phyloP scores from a whole-genome alignment of 2,888 invertebrate genomes.

The Phragmatobia fuliginosa region DNA sequence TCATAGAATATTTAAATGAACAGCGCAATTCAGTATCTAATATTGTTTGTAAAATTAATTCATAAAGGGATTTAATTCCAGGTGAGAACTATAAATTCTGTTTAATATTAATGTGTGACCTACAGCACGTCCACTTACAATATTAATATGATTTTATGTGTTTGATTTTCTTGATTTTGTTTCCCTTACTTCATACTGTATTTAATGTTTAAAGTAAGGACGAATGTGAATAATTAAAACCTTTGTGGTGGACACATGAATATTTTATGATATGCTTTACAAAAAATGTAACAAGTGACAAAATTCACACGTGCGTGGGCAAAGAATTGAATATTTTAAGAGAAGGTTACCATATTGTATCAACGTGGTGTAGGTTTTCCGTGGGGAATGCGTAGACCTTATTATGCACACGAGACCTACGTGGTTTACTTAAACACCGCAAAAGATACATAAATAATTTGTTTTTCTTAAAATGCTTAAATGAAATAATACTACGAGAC shows the following conservation, averaged over 20 bases:
- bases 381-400: not conserved
- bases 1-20: not conserved
- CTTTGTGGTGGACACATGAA: not conserved
- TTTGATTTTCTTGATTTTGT: not conserved
- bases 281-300: conserved; percentile 10
- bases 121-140: not conserved
- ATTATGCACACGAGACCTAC: not conserved
- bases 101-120: not conserved
- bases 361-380: not conserved
- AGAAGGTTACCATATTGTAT: not conserved
- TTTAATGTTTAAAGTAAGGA: not conserved
- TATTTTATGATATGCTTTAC: not conserved
- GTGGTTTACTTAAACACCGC: not conserved
- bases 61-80: not conserved
- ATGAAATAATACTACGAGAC: too few relatives aligned
- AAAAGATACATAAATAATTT: not conserved
- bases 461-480: too few relatives aligned
- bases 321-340: conserved; percentile 4
- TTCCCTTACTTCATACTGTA: not conserved
- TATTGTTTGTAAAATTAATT: not conserved
- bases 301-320: conserved; percentile 3
- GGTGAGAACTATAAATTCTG: not conserved
- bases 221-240: conserved; percentile 2
- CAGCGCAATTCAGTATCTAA: not conserved
- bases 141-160: not conserved